Percentiles rank a stretch among this genome's conserved stretches.
Evolutionary conservation across 1,140 invertebrate species (phyloP).

Genomic region (Drosophila sucinea): DNA sequence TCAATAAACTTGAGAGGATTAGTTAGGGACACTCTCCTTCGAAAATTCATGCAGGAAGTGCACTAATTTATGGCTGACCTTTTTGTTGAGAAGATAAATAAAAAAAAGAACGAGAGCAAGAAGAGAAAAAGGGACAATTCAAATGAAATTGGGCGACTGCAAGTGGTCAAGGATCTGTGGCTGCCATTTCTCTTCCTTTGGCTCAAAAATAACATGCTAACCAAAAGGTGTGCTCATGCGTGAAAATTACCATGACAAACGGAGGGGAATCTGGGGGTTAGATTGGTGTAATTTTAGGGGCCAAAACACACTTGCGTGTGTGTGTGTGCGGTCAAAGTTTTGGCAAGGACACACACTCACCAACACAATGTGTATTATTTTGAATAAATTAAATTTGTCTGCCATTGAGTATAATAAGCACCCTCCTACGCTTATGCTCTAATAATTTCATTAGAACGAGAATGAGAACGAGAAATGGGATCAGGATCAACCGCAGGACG

Average conservation of each 20-base stretch:
- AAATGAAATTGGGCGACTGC: slow-evolving; percentile 72
- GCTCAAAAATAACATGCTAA: slow-evolving; percentile 12
- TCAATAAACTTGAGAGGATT: slow-evolving; percentile 61
- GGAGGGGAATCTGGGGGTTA: not conserved
- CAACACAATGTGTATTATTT: slow-evolving; percentile 59
- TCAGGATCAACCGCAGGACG: slow-evolving; percentile 12
- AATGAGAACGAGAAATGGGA: slow-evolving; percentile 7
- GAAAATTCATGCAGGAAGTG: slow-evolving; percentile 53
- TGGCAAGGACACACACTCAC: slow-evolving; percentile 45
- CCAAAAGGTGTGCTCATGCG: slow-evolving; percentile 55
- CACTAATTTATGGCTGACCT: slow-evolving; percentile 68
- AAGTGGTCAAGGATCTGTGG: slow-evolving; percentile 58
- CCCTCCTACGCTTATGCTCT: slow-evolving; percentile 50
- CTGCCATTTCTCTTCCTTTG: slow-evolving; percentile 23
- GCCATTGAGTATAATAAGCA: slow-evolving; percentile 55
- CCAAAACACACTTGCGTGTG: slow-evolving; percentile 13
- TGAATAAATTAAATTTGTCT: slow-evolving; percentile 76
- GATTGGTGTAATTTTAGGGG: slow-evolving; percentile 10
- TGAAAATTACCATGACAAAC: slow-evolving; percentile 57
- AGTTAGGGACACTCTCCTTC: not conserved
- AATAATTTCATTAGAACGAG: slow-evolving; percentile 66
- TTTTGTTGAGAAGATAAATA: slow-evolving; percentile 51
- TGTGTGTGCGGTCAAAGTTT: slow-evolving; percentile 54
- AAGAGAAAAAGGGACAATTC: slow-evolving; percentile 54
- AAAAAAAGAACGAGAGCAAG: slow-evolving; percentile 41